These are phyloP conservation scores for Forbesichthys agassizii DNA, from an alignment of 2,113 vertebrate species.

Conservation along the genomic window DNA sequence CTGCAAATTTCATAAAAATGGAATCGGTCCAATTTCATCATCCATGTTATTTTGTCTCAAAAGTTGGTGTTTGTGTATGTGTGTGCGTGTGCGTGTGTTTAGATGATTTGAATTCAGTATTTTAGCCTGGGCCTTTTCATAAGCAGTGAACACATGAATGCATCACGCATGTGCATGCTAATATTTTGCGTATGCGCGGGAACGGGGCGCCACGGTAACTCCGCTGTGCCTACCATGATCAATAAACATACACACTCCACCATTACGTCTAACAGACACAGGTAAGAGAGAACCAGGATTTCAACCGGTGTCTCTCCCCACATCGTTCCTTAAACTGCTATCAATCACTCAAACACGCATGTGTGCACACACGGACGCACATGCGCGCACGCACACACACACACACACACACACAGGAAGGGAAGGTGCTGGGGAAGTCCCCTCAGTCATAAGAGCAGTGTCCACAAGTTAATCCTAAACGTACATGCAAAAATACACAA, in stretches of 20 bases:
- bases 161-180: too few species aligned
- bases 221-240: too few species aligned
- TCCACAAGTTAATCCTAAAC: slow-evolving; percentile 45
- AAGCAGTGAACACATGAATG: too few species aligned
- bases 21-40: too few species aligned
- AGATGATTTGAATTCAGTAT: background rate
- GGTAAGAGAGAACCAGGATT: slow-evolving; percentile 22
- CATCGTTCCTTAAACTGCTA: slow-evolving; percentile 61
- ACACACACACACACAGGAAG: slow-evolving; percentile 35
- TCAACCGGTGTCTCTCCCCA: slow-evolving; percentile 34
- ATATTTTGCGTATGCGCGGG: too few species aligned
- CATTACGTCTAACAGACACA: slow-evolving; percentile 1
- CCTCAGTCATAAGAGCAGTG: slow-evolving; percentile 28
- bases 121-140: background rate
- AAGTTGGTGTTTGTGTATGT: background rate
- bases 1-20: too few species aligned
- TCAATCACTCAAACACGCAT: slow-evolving; percentile 36
- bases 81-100: background rate
- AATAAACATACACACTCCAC: background rate
- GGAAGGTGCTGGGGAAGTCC: slow-evolving; percentile 52
- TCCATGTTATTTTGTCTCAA: background rate
- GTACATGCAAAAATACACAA: background rate
- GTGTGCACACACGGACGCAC: background rate
- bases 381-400: slow-evolving; percentile 2
- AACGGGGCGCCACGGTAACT: too few species aligned